phyloP scores from a whole-genome alignment of 2,888 invertebrate species.

The Idaea aversata region DNA sequence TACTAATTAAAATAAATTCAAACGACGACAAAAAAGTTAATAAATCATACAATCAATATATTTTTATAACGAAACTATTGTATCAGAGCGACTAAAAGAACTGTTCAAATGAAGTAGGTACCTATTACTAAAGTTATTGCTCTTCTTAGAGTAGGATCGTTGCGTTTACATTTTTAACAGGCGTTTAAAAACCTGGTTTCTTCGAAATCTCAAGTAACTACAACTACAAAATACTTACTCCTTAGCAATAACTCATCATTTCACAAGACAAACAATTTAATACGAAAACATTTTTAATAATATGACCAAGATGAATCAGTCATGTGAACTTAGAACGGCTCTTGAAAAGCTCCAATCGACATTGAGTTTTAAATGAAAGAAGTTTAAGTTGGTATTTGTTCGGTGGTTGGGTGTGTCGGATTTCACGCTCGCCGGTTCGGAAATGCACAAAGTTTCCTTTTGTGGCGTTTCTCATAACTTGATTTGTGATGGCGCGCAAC shows the following conservation, averaged over 20 bases:
- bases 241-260: background rate
- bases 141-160: background rate
- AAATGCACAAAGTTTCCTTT: slow-evolving; percentile 80
- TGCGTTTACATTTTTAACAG: background rate
- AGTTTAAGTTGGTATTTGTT: slow-evolving; percentile 45
- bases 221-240: too few species aligned
- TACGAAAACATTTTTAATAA: slow-evolving; percentile 46
- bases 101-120: too few species aligned
- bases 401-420: slow-evolving; percentile 46
- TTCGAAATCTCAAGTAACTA: too few species aligned
- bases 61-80: too few species aligned
- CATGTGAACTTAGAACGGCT: slow-evolving; percentile 37
- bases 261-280: slow-evolving; percentile 36
- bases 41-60: too few species aligned
- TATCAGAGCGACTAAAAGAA: too few species aligned
- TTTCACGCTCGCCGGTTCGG: slow-evolving; percentile 75
- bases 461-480: slow-evolving; percentile 79
- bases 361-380: slow-evolving; percentile 34
- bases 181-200: background rate
- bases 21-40: too few species aligned
- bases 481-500: slow-evolving; percentile 76
- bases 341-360: slow-evolving; percentile 10
- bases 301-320: slow-evolving; percentile 49
- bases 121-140: background rate
- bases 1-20: too few species aligned